Evolutionary conservation across 2,888 invertebrate genomes (phyloP), one percentile per base, ranked within the genome.

Genomic region (Monochamus alternatus): DNA sequence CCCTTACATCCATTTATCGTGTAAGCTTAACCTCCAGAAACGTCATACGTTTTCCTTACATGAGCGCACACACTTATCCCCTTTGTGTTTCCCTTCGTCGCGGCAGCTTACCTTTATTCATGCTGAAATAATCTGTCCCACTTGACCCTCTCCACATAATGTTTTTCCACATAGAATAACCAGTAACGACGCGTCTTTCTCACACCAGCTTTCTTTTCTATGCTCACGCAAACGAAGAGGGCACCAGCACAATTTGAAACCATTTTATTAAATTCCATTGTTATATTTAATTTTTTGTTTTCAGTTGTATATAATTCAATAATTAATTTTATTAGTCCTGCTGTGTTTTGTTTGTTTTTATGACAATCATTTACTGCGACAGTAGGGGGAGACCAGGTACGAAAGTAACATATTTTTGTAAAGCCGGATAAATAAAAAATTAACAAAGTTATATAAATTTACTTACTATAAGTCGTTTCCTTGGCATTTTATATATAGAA

Each of bases 91-190:
- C 55, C 4, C 55, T 55, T 55, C 14, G 55, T 55, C 55, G n/a
- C 55, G n/a, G 22, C 55, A 55, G 55, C 55, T 55, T 55, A 55
- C 55, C 22, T 55, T 55, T 55, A 55, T 55, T 55, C 55, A 22
- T 55, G 55, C 55, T 55, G 55, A 55, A 55, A 55, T 55, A 55
- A 55, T 55, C 55, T 55, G n/a, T n/a, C 55, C 55, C n/a, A 12
- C 55, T 55, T 55, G 55, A 55, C 55, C 55, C 55, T 55, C 14
- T 55, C n/a, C 14, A 5, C n/a, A 22, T 5, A 14, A 22, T n/a
- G 22, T 5, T 55, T 55, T n/a, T 55, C 55, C 55, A 47, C 22
- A 55, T 55, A 55, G n/a, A 55, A n/a, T 55, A n/a, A 55, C 55
- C 55, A n/a, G 55, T 55, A 55, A 55, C 55, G 55, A 55, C 5